phyloP scores from a whole-genome alignment of 2,797 vertebrate species.

The Trematomus bernacchii region DNA sequence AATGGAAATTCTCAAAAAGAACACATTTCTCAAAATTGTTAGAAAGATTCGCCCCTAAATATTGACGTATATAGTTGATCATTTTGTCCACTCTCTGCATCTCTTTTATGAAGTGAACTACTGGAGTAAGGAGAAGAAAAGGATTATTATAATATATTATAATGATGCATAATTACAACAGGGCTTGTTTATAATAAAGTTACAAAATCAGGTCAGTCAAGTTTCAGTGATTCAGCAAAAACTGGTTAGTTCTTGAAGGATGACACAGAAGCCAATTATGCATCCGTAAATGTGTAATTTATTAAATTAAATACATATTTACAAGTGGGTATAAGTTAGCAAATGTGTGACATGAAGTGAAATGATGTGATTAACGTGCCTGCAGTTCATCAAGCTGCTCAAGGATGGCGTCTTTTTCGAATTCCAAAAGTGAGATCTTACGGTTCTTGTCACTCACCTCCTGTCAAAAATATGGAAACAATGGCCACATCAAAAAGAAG shows the following conservation, averaged over 20 bases:
- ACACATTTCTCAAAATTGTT: too few species aligned
- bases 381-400: slow-evolving; percentile 68
- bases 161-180: neutral
- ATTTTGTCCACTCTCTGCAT: too few species aligned
- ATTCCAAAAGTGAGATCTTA: slow-evolving; percentile 79
- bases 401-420: slow-evolving; percentile 76
- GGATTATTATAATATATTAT: neutral
- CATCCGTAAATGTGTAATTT: slow-evolving; percentile 34
- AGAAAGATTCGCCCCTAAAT: too few species aligned
- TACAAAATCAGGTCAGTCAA: too few species aligned
- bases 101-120: too few species aligned
- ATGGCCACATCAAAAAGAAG: neutral
- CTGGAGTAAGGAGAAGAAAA: neutral
- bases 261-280: slow-evolving; percentile 2
- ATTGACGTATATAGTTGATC: too few species aligned
- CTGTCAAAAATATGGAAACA: slow-evolving; percentile 57
- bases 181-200: neutral
- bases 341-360: neutral
- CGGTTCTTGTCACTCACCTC: slow-evolving; percentile 78
- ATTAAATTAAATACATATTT: slow-evolving; percentile 77
- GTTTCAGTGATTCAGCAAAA: slow-evolving; percentile 1
- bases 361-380: slow-evolving; percentile 44
- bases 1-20: neutral
- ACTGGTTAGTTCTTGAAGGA: neutral
- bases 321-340: slow-evolving; percentile 48